Evolutionary conservation across 2,888 invertebrate species (phyloP), one percentile per base, ranked within the genome.

Genomic region (Drosophila koepferae): DNA sequence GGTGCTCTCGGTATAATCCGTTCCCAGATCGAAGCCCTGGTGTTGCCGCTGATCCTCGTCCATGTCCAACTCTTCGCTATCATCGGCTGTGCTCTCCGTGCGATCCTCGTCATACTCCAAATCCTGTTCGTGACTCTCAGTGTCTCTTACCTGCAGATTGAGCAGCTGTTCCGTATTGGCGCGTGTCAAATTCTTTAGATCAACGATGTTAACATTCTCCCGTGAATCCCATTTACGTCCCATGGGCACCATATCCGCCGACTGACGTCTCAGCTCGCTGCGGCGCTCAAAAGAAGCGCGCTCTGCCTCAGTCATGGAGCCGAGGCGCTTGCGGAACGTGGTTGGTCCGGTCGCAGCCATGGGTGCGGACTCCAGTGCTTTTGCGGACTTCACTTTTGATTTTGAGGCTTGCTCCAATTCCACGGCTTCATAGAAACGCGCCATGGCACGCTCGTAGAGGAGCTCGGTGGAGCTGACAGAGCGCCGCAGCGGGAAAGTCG

Each of bases 381-480:
- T 38, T 3, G 80, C 70, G 0, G 71, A 63, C 67, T 86, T 85
- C 18, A 73, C 79, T 75, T 86, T 91, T 9, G 77, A 92, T 82
- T 92, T 94, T 85, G 96, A 95, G 23, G 95, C 95, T 91, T 97
- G 96, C 91, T 97, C 96, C 81, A 96, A 94, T 63, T 95, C 96
- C 4, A 96, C 95, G 12, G 96, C 97, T 91, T 96, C 95, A 91
- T 97, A 96, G 91, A 97, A 96, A 44, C 97, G 94, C 10, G 96
- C 96, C 96, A 97, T 96, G 14, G 97, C 96, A 51, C 95, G 94
- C 91, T 97, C 97, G 91, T 97, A 97, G 0, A 97, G 94, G 7
- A 97, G 94, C 91, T 97, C 97, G 0, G 97, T 96, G 3, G 97
- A 97, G 90, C 97, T 97, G 34, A 96, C 96, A 0, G 97, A 96